Conservation (phyloP, 2,797 vertebrate genomes). For the Syndactyla subalaris region DNA sequence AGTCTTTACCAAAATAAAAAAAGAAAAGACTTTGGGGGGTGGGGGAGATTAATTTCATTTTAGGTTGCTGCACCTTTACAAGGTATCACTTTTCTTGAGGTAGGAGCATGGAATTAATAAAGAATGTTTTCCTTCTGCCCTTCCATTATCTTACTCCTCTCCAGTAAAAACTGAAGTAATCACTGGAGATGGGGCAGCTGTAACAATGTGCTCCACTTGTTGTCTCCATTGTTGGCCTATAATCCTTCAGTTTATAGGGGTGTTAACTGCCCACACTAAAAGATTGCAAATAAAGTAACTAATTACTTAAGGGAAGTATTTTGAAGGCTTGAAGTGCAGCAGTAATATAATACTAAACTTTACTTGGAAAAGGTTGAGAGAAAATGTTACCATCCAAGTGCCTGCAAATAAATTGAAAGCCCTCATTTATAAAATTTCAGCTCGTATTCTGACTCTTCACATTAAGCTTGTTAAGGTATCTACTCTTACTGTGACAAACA, state of each 20-base stretch:
- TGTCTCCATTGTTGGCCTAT: neutral
- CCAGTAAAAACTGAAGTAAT: neutral
- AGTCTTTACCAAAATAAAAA: neutral
- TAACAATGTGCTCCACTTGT: neutral
- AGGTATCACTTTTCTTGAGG: neutral
- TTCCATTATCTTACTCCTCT: neutral
- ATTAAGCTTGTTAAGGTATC: neutral
- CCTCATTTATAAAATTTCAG: neutral
- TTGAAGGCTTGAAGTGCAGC: neutral
- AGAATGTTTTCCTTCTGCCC: neutral
- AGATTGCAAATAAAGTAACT: neutral
- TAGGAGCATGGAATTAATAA: neutral
- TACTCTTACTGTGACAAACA: neutral
- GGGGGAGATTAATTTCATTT: neutral
- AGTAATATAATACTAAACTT: neutral
- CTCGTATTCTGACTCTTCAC: neutral
- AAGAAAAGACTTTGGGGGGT: neutral
- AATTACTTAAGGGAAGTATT: neutral
- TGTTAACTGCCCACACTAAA: neutral
- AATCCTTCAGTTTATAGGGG: neutral
- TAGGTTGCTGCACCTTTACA: neutral
- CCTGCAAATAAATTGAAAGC: neutral
- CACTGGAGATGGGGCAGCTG: neutral
- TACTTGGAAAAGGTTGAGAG: neutral
- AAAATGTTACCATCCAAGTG: neutral